phyloP scores from a whole-genome alignment of 2,888 invertebrate species.

The Drosophila mulleri region DNA sequence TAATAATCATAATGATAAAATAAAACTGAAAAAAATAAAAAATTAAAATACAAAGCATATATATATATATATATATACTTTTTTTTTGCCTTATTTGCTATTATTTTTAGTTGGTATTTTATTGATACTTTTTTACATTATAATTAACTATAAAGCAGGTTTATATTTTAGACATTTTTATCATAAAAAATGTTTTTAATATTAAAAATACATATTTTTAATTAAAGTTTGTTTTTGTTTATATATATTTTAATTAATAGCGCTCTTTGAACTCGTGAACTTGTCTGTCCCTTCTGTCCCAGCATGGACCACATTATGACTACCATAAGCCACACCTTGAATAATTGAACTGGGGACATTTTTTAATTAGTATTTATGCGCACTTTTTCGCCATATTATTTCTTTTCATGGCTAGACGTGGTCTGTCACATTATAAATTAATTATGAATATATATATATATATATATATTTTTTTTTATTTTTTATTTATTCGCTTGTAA shows the following conservation, averaged over 20 bases:
- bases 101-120: too few species aligned
- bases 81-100: too few species aligned
- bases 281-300: not conserved
- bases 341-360: constrained; percentile 2
- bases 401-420: constrained; percentile 20
- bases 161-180: too few species aligned
- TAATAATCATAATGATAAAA: too few species aligned
- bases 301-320: not conserved
- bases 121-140: too few species aligned
- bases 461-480: not conserved
- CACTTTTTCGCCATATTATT: not conserved
- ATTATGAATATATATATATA: constrained; percentile 21
- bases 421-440: constrained; percentile 39
- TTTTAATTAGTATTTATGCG: constrained; percentile 38
- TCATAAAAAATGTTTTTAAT: too few species aligned
- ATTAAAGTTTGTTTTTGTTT: too few species aligned
- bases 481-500: constrained; percentile 26
- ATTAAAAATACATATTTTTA: too few species aligned
- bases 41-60: too few species aligned
- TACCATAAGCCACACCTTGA: not conserved
- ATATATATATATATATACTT: too few species aligned
- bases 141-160: too few species aligned
- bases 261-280: not conserved
- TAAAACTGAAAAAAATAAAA: too few species aligned
- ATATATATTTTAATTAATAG: not conserved